These are phyloP conservation scores for Emydoidea blandingii DNA, from an alignment of 2,797 vertebrate species.

Conservation along the genomic window DNA sequence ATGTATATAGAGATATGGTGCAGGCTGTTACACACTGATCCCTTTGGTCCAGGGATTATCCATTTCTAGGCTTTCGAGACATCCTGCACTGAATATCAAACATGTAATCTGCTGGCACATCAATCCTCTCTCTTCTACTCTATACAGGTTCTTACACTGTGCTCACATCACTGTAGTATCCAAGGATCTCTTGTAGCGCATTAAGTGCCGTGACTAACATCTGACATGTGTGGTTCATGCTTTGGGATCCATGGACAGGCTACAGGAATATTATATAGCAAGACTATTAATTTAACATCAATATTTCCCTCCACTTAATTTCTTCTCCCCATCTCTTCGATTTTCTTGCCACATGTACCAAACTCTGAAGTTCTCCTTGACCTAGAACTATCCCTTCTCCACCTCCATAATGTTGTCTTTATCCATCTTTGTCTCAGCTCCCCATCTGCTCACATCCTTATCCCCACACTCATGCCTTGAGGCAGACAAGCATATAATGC, in stretches of 20 bases:
- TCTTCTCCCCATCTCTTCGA: not conserved
- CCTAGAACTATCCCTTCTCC: not conserved
- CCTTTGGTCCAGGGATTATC: conserved; percentile 31
- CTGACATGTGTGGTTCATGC: not conserved
- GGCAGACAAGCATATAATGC: conserved; percentile 20
- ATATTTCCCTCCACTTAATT: not conserved
- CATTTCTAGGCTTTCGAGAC: not conserved
- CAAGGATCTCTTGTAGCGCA: conserved; percentile 33
- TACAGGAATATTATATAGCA: not conserved
- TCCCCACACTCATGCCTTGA: not conserved
- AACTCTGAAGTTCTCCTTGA: not conserved
- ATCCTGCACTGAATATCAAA: conserved; percentile 22
- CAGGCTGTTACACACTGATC: not conserved
- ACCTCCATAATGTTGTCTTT: not conserved
- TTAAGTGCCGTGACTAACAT: conserved; percentile 34
- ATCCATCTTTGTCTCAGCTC: not conserved
- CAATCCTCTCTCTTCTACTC: not conserved
- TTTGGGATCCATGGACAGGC: not conserved
- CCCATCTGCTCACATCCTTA: conserved; percentile 1
- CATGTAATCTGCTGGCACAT: conserved; percentile 31
- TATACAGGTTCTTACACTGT: not conserved
- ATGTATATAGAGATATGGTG: not conserved
- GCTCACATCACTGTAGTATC: not conserved
- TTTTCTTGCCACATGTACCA: not conserved
- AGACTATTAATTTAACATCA: not conserved